phyloP scores from a whole-genome alignment of 1,140 invertebrate species.

The Cotesia vestalis region DNA sequence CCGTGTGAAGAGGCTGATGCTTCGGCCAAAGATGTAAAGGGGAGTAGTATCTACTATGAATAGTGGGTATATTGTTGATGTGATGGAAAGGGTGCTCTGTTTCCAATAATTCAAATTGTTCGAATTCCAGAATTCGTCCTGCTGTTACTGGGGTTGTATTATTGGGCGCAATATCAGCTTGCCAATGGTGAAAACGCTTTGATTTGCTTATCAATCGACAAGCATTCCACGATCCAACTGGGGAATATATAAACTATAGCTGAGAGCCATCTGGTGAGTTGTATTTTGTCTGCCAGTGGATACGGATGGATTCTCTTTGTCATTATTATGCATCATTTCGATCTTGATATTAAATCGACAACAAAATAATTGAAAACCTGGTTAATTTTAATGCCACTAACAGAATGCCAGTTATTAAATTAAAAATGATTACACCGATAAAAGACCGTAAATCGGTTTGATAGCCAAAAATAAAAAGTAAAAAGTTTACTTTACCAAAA shows the following conservation, averaged over 20 bases:
- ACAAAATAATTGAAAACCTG: too few species aligned
- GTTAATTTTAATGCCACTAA: too few species aligned
- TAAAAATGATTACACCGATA: too few species aligned
- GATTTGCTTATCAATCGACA: slow-evolving; percentile 17
- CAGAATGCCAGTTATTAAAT: too few species aligned
- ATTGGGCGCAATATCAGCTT: slow-evolving; percentile 24
- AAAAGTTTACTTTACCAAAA: too few species aligned
- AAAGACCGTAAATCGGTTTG: too few species aligned
- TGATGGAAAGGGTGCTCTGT: slow-evolving; percentile 7
- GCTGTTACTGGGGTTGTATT: slow-evolving; percentile 10
- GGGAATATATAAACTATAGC: slow-evolving; percentile 1
- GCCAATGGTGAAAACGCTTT: slow-evolving; percentile 6
- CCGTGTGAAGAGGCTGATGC: not conserved
- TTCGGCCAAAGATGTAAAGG: not conserved
- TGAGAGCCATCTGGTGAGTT: not conserved
- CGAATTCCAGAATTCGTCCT: slow-evolving; percentile 25
- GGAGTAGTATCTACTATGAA: not conserved
- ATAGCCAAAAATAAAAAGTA: too few species aligned
- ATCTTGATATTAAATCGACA: too few species aligned
- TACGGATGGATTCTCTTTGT: too few species aligned
- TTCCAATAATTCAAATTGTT: slow-evolving; percentile 28
- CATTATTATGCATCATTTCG: too few species aligned
- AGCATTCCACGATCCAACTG: slow-evolving; percentile 18
- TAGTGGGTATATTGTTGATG: not conserved
- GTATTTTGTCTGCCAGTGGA: too few species aligned